Conservation (phyloP, 2,888 invertebrate species). For the Pollenia amentaria region DNA sequence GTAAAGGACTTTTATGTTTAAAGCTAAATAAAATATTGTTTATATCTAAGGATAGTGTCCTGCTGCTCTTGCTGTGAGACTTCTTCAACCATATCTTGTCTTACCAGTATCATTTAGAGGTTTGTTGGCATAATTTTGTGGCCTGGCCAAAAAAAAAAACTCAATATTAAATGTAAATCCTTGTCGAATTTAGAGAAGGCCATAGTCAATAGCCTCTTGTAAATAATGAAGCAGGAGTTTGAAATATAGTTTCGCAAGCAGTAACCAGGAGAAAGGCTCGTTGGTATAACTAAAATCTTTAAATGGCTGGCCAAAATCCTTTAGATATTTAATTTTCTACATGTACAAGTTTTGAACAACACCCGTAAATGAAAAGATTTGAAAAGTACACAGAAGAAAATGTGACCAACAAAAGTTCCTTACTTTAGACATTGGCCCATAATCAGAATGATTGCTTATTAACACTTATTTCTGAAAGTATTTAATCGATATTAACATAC, state of each 20-base stretch:
- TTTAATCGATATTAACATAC: too few relatives aligned
- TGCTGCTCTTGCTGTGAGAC: constrained; percentile 22
- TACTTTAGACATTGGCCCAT: neutral
- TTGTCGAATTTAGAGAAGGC: constrained; percentile 2
- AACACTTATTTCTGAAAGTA: too few relatives aligned
- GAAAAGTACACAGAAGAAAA: neutral
- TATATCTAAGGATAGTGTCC: neutral
- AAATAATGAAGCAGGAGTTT: neutral
- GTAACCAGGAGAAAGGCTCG: neutral
- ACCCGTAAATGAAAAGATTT: neutral
- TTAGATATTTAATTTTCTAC: constrained; percentile 25
- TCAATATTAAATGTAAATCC: constrained; percentile 43
- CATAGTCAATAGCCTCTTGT: neutral
- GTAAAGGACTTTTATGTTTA: neutral
- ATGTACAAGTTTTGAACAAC: neutral
- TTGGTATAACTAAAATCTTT: constrained; percentile 16
- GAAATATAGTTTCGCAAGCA: neutral
- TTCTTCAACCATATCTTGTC: constrained; percentile 34
- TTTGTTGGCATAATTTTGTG: constrained; percentile 78
- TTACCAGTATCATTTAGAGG: constrained; percentile 74
- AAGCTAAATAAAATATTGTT: neutral
- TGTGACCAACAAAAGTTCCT: constrained; percentile 6
- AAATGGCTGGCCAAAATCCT: neutral
- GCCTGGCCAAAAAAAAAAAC: constrained; percentile 72
- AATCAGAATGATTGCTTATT: too few relatives aligned